Evolutionary conservation across 2,888 invertebrate genomes (phyloP).

Genomic region (Chydorus sphaericus): DNA sequence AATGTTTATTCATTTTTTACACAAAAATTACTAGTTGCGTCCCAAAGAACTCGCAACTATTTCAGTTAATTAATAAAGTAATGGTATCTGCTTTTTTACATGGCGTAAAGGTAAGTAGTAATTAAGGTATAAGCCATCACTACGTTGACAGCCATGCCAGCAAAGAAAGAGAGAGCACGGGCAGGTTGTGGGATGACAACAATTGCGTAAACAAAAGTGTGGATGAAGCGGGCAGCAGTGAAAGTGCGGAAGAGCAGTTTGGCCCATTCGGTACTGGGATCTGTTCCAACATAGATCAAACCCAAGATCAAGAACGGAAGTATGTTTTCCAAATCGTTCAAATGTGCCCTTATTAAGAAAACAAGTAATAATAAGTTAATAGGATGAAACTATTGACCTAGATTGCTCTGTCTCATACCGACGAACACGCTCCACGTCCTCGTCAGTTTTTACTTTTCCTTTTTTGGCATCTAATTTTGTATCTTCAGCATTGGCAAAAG

Average conservation of each 20-base stretch:
- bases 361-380: no score
- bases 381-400: no score
- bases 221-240: conserved; percentile 39
- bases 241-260: conserved; percentile 40
- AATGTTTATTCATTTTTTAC: no score
- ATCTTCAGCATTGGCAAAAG: conserved; percentile 41
- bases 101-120: conserved; percentile 3
- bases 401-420: no score
- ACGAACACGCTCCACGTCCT: conserved; percentile 39
- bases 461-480: no score
- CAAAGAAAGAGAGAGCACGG: conserved; percentile 32
- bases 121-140: conserved; percentile 33
- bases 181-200: conserved; percentile 44
- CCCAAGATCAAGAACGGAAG: conserved; percentile 45
- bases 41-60: no score
- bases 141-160: conserved; percentile 32
- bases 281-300: conserved; percentile 43
- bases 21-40: no score
- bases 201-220: conserved; percentile 49
- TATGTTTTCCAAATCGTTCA: conserved; percentile 58
- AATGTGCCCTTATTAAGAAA: no score
- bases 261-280: conserved; percentile 37
- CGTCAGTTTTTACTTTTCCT: conserved; percentile 26
- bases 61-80: no score
- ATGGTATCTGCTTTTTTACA: no score